Percentiles rank a stretch among this genome's conserved stretches.
Evolutionary conservation across 2,113 vertebrate genomes (phyloP).

Genomic region (Empidonax alnorum): DNA sequence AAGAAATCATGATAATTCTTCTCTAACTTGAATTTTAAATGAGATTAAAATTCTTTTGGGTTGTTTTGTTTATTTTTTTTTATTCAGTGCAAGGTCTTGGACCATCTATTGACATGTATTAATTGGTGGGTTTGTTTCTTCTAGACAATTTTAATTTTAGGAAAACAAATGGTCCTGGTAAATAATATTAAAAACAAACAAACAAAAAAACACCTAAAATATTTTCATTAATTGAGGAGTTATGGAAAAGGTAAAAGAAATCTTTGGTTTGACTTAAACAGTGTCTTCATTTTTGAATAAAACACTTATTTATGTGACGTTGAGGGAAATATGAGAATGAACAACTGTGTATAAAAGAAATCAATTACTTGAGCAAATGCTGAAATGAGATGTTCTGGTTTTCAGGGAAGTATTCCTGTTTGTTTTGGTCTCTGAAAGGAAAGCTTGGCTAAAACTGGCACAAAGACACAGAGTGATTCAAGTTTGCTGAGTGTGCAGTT

Average conservation of each 20-base stretch:
- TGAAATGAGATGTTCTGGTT: not conserved
- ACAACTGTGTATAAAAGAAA: not conserved
- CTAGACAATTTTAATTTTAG: not conserved
- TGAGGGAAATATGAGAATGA: not conserved
- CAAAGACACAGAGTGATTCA: not conserved
- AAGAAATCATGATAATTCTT: not conserved
- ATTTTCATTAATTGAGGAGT: not conserved
- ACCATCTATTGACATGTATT: not conserved
- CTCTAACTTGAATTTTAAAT: not conserved
- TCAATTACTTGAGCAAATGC: not conserved
- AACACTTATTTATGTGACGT: not conserved
- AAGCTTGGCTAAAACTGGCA: constrained; percentile 41
- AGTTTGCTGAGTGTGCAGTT: constrained; percentile 30
- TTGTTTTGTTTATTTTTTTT: accelerated
- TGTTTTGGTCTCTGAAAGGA: constrained; percentile 43
- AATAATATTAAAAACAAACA: not conserved
- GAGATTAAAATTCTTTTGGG: not conserved
- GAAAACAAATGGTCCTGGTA: not conserved
- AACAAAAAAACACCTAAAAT: not conserved
- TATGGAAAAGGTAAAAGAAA: not conserved
- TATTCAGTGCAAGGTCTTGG: not conserved
- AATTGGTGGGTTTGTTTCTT: not conserved
- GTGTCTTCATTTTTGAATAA: not conserved
- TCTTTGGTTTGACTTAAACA: not conserved
- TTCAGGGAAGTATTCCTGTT: constrained; percentile 24